phyloP scores from a whole-genome alignment of 1,140 invertebrate genomes.

The Pemphigus obesinymphae region DNA sequence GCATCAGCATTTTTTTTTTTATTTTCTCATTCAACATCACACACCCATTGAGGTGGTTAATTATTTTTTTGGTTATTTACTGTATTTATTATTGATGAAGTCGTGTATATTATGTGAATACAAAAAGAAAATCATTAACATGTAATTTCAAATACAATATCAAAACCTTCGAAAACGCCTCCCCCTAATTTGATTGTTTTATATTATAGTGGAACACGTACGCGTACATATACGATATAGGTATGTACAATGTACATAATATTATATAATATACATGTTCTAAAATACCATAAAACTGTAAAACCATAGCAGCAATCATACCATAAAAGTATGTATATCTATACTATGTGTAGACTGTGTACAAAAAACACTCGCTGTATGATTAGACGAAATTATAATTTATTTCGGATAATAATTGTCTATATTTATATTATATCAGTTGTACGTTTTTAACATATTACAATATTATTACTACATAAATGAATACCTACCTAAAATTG shows the following conservation, averaged over 20 bases:
- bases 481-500: too few relatives aligned
- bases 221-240: neutral
- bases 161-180: neutral
- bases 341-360: neutral
- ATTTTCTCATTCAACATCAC: constrained; percentile 1
- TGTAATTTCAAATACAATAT: neutral
- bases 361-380: neutral
- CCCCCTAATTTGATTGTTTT: neutral
- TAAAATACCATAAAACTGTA: neutral
- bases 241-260: neutral
- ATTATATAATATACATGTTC: neutral
- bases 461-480: neutral
- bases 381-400: neutral
- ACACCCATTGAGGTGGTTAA: constrained; percentile 15
- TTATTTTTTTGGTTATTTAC: constrained; percentile 6
- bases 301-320: neutral
- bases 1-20: neutral
- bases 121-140: neutral
- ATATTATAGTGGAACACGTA: neutral
- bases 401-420: neutral
- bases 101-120: neutral
- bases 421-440: neutral
- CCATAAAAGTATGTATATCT: neutral
- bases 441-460: neutral
- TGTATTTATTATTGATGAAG: neutral